Conservation (phyloP, 2,113 vertebrate species). For the Festucalex cinctus region DNA sequence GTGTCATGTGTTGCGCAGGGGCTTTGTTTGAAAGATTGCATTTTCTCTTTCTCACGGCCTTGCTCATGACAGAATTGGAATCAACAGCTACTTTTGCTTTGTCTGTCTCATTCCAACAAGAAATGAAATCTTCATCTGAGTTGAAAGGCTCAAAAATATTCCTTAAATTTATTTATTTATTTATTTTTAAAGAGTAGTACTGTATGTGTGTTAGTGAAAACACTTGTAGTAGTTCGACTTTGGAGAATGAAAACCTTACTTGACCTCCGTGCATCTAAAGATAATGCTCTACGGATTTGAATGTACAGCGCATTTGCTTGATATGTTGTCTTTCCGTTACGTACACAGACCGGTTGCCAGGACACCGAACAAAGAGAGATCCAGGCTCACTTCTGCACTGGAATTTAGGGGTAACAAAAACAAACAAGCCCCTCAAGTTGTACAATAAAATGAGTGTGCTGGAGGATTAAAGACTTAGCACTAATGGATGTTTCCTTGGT, state of each 20-base stretch:
- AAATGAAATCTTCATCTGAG: too few relatives aligned
- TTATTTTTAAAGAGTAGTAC: too few relatives aligned
- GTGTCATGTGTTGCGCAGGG: too few relatives aligned
- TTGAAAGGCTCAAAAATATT: too few relatives aligned
- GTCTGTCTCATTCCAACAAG: too few relatives aligned
- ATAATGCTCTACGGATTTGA: slow-evolving; percentile 35
- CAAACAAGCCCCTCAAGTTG: slow-evolving; percentile 25
- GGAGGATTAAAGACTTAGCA: not conserved
- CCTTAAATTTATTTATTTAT: too few relatives aligned
- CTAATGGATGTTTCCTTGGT: not conserved
- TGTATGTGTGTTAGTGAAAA: not conserved
- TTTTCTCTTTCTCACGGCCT: too few relatives aligned
- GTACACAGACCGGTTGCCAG: slow-evolving; percentile 61
- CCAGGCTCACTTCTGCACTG: slow-evolving; percentile 29
- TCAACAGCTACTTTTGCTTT: too few relatives aligned
- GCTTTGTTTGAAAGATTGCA: too few relatives aligned
- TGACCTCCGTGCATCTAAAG: slow-evolving; percentile 35
- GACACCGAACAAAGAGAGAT: slow-evolving; percentile 58
- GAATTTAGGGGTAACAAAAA: slow-evolving; percentile 23
- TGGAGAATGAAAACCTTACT: slow-evolving; percentile 29
- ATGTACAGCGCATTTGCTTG: slow-evolving; percentile 45
- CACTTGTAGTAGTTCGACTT: slow-evolving; percentile 24
- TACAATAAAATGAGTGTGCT: slow-evolving; percentile 8
- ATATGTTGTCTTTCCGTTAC: slow-evolving; percentile 48
- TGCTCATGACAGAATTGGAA: too few relatives aligned